Evolutionary conservation across 2,888 invertebrate species (phyloP), one percentile per base, ranked within the genome.

Genomic region (Morpho helenor): DNA sequence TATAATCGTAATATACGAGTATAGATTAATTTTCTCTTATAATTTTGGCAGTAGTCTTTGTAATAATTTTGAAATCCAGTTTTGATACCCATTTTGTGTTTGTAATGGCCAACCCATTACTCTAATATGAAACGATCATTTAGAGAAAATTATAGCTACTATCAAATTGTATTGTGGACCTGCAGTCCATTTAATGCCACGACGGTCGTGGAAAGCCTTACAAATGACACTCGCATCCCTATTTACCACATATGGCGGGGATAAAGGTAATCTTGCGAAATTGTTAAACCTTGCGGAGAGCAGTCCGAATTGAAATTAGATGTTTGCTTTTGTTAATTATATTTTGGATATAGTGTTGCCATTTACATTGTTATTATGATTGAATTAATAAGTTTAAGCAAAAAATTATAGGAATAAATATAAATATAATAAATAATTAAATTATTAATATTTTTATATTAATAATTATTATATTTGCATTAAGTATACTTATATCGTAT

Each of bases 41-140:
- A 31, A 31, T 31, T 31, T 5, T 31, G 5, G 5, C 5, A 31
- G 2, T 2, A 31, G 31, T 31, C 5, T 5, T 31, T 31, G 31
- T 31, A 2, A 31, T 31, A 31, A 5, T 31, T 31, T 31, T 3
- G 5, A 5, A 31, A 31, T 31, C 31, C 31, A 31, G 31, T 31
- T 31, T 3, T 31, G 31, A 31, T 31, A 31, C 56, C 53, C 54
- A 53, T 54, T 57, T 57, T 54, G 49, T 46, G 57, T 55, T 46
- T 49, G 56, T 22, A 56, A 41, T 22, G 39, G 7, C 8, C 49
- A 54, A 56, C 51, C 45, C 56, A 52, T 56, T 49, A 44, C 39
- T 54, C 31, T 59, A 44, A 53, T 62, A 59, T 59, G 57, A 59
- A 59, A 62, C 62, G 51, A 62, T 59, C 62, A 62, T 62, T 62